Evolutionary conservation across 2,797 vertebrate species (phyloP), one percentile per base, ranked within the genome.

Genomic region (Morelia viridis): DNA sequence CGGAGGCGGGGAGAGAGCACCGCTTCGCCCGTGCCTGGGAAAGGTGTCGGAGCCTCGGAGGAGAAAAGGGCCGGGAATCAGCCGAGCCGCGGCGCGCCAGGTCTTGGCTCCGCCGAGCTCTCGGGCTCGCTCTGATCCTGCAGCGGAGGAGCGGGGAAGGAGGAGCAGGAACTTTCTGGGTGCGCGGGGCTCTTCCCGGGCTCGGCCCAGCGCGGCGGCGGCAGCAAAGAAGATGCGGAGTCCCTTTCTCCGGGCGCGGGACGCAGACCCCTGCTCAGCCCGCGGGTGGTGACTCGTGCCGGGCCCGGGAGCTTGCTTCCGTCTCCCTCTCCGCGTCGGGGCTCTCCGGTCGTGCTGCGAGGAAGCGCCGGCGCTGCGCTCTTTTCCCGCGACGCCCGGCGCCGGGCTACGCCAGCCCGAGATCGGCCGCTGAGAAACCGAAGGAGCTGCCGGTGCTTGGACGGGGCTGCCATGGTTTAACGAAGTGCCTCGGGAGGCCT

Each of bases 41-140:
- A 46, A 60, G 68, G 89, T 89, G 65, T 76, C 65, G 31, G 61
- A 88, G 61, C 61, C 87, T 46, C 24, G 93, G 93, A 94, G 93
- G 93, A 90, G 95, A 90, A 87, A 62, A 58, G 90, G 57, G 53
- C 89, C 5, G 53, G 92, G 28, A 50, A 15, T 28, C 64, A 41
- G 41, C 50, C 5, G 41, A 15, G n/a, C 57, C 50, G 50, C 22
- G 11, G 58, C 46, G n/a, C 35, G 22, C 9, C 35, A 17, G 31
- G 3, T 17, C 62, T 15, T 11, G 12, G 53, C 17, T 24, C 61
- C 10, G 9, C n/a, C 35, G 87, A 85, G 80, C 28, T 35, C 56
- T 64, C 71, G 68, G 41, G 6, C 68, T 28, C 50, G 31, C 10
- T 19, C 46, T 28, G 17, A 3, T 24, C 57, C 84, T n/a, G 91